Percentiles rank a stretch among this genome's conserved stretches.
Evolutionary conservation across 35 echinoderm and acorn worm genomes (phyloP).

Genomic region (Amphiura filiformis): DNA sequence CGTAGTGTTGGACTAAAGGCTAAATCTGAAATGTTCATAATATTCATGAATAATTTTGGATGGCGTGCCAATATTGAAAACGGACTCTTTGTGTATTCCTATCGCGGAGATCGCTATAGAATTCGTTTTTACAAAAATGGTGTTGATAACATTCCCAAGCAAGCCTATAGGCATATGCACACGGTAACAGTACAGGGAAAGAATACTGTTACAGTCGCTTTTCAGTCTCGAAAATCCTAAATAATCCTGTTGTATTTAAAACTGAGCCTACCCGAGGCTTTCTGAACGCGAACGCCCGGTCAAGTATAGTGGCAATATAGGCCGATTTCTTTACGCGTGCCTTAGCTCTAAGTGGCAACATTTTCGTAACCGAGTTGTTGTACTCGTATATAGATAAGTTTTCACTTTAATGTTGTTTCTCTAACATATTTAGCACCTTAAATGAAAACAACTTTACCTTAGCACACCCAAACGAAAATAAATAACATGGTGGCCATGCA

Average conservation of each 20-base stretch:
- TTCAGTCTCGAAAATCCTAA: neutral
- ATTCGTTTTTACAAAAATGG: slow-evolving; percentile 1
- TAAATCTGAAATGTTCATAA: neutral
- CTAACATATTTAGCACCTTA: too few relatives aligned
- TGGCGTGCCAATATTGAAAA: neutral
- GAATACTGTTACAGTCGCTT: neutral
- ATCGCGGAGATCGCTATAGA: slow-evolving; percentile 1
- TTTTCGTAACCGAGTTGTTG: neutral
- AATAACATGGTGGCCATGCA: too few relatives aligned
- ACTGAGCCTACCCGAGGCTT: neutral
- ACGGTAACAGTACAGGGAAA: neutral
- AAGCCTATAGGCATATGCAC: neutral
- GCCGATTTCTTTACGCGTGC: neutral
- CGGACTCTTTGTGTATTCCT: neutral
- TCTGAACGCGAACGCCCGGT: neutral
- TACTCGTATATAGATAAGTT: too few relatives aligned
- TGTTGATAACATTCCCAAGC: neutral
- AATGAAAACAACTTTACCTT: too few relatives aligned
- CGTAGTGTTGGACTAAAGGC: neutral
- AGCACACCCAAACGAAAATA: too few relatives aligned
- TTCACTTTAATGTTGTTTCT: too few relatives aligned
- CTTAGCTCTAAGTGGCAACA: neutral
- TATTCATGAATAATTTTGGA: neutral
- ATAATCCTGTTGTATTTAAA: slow-evolving; percentile 12
- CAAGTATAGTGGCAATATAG: neutral